These are phyloP conservation scores for Antennarius striatus DNA, from an alignment of 2,113 vertebrate genomes.

Conservation along the genomic window DNA sequence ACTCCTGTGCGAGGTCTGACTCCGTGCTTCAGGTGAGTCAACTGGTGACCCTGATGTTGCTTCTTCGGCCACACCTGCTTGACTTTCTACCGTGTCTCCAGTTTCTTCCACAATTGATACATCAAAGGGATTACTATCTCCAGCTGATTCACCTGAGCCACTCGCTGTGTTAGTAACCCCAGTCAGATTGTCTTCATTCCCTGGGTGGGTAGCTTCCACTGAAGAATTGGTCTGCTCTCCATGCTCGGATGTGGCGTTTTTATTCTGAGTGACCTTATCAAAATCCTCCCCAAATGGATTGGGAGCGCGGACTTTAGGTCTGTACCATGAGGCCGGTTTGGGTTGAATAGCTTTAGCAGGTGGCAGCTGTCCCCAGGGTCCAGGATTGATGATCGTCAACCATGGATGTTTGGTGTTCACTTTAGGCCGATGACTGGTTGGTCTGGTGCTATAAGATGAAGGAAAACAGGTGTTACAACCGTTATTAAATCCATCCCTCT, in stretches of 20 bases:
- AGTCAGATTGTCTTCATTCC: background rate
- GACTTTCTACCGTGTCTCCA: background rate
- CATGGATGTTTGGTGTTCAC: conserved; percentile 86
- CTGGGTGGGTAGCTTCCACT: background rate
- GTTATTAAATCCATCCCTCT: no score
- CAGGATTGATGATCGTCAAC: conserved; percentile 85
- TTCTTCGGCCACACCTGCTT: background rate
- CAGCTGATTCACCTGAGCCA: background rate
- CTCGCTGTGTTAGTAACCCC: background rate
- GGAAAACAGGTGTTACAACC: background rate
- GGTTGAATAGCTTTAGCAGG: conserved; percentile 68
- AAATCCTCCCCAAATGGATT: conserved; percentile 1
- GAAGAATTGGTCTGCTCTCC: background rate
- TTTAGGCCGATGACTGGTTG: conserved; percentile 17
- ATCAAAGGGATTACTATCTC: background rate
- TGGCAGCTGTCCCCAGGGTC: conserved; percentile 87
- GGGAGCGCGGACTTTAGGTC: background rate
- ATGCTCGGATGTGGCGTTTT: background rate
- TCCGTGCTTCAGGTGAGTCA: conserved; percentile 2
- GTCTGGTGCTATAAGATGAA: conserved; percentile 2
- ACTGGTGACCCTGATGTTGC: background rate
- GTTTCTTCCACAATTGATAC: conserved; percentile 8
- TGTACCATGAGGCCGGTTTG: conserved; percentile 1
- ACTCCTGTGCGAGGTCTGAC: conserved; percentile 48
- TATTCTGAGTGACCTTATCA: conserved; percentile 48